phyloP scores from a whole-genome alignment of 2,797 vertebrate species.

The Spondyliosoma cantharus region DNA sequence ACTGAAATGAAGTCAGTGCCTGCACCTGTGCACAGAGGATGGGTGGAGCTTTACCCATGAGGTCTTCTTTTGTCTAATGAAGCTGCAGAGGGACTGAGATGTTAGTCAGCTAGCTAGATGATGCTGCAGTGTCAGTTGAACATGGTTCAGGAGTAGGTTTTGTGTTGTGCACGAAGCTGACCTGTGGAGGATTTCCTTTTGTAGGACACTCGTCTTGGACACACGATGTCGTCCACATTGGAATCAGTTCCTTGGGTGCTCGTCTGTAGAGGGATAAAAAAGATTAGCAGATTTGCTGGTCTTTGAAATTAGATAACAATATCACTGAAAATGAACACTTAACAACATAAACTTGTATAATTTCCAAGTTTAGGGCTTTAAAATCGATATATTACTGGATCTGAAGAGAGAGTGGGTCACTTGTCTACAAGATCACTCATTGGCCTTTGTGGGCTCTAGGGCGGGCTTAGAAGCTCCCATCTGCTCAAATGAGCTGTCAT shows the following conservation, averaged over 20 bases:
- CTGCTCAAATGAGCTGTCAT: too few species aligned
- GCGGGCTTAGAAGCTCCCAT: too few species aligned
- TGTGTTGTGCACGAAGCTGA: slow-evolving; percentile 72
- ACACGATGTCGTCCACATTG: slow-evolving; percentile 84
- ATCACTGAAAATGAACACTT: too few species aligned
- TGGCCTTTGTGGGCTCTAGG: too few species aligned
- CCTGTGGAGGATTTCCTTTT: slow-evolving; percentile 90
- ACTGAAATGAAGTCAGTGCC: neutral
- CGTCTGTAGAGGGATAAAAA: slow-evolving; percentile 34
- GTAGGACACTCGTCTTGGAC: slow-evolving; percentile 88
- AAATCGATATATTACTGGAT: too few species aligned
- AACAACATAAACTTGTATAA: too few species aligned
- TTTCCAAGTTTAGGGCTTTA: too few species aligned
- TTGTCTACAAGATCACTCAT: too few species aligned
- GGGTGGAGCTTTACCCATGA: neutral
- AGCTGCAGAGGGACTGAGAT: too few species aligned
- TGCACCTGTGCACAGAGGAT: neutral
- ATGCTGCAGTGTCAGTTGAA: neutral
- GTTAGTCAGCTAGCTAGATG: too few species aligned
- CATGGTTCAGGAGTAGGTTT: neutral
- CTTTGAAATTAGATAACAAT: too few species aligned
- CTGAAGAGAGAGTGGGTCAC: too few species aligned
- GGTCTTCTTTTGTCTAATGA: neutral
- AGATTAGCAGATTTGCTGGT: neutral
- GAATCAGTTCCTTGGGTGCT: slow-evolving; percentile 76